Evolutionary conservation across 2,797 vertebrate species (phyloP).

Genomic region (Semaprochilodus insignis): DNA sequence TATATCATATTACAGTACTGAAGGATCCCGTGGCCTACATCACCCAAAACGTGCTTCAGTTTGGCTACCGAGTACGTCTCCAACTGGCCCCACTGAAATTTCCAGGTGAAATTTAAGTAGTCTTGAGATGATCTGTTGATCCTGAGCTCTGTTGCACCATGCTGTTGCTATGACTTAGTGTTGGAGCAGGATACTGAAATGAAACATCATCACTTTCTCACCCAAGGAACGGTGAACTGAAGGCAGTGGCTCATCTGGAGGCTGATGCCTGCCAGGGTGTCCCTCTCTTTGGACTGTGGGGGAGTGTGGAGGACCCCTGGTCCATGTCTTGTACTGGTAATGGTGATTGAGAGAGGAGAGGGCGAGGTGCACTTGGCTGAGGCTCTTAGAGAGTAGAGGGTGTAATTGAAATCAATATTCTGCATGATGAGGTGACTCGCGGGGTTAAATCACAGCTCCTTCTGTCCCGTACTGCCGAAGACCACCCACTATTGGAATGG

Average conservation of each 20-base stretch:
- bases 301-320: constrained; percentile 20
- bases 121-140: no score
- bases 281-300: constrained; percentile 8
- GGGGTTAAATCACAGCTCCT: constrained; percentile 62
- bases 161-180: background rate
- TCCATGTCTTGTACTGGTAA: constrained; percentile 48
- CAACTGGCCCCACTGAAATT: background rate
- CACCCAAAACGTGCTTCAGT: background rate
- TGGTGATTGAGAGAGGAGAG: constrained; percentile 61
- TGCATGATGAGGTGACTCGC: constrained; percentile 61
- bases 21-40: background rate
- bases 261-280: background rate
- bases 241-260: background rate
- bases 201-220: background rate
- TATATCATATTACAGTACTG: background rate
- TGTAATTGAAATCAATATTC: constrained; percentile 66
- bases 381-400: constrained; percentile 54
- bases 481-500: background rate
- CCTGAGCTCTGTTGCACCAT: background rate
- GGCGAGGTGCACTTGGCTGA: constrained; percentile 49
- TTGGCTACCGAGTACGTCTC: no score
- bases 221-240: background rate
- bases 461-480: constrained; percentile 1
- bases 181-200: background rate
- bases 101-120: background rate